A percentile compares a stretch with the other conserved stretches of the same genome.
Evolutionary conservation across 2,113 vertebrate genomes (phyloP).

Genomic region (Gasterosteus nipponicus): DNA sequence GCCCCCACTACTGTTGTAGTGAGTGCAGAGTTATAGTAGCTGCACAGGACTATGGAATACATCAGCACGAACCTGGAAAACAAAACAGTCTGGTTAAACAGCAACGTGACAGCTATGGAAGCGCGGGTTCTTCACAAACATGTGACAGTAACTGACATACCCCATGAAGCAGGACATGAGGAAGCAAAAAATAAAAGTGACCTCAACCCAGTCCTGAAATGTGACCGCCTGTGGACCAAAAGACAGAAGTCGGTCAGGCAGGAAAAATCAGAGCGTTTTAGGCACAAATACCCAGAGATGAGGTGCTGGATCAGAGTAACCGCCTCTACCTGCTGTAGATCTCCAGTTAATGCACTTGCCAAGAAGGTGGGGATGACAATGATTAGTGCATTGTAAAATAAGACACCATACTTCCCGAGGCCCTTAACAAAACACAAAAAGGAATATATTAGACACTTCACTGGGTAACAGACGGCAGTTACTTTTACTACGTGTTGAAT

Average conservation of each 20-base stretch:
- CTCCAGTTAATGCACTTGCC: slow-evolving; percentile 86
- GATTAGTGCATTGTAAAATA: slow-evolving; percentile 94
- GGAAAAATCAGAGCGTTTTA: neutral
- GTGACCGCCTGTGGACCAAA: slow-evolving; percentile 79
- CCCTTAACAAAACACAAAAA: slow-evolving; percentile 76
- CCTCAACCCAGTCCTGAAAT: slow-evolving; percentile 87
- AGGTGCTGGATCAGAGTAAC: neutral
- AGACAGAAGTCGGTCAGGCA: slow-evolving; percentile 9
- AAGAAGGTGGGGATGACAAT: slow-evolving; percentile 87
- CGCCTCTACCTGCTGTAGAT: slow-evolving; percentile 84
- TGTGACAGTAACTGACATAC: slow-evolving; percentile 78
- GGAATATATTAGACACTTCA: slow-evolving; percentile 4
- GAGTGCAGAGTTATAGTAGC: slow-evolving; percentile 91
- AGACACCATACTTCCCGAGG: slow-evolving; percentile 90
- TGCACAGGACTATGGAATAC: slow-evolving; percentile 91
- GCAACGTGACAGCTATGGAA: neutral
- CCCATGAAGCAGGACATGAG: slow-evolving; percentile 91
- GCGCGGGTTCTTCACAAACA: neutral
- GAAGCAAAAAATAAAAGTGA: slow-evolving; percentile 87
- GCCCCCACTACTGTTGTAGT: slow-evolving; percentile 91
- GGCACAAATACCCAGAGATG: neutral
- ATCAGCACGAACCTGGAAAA: slow-evolving; percentile 89
- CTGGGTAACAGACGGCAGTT: neutral
- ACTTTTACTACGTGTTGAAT: neutral
- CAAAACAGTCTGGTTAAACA: neutral